These are phyloP conservation scores for Pachyseris speciosa DNA, from an alignment of 64 coral and sea anemone genomes.

Conservation along the genomic window DNA sequence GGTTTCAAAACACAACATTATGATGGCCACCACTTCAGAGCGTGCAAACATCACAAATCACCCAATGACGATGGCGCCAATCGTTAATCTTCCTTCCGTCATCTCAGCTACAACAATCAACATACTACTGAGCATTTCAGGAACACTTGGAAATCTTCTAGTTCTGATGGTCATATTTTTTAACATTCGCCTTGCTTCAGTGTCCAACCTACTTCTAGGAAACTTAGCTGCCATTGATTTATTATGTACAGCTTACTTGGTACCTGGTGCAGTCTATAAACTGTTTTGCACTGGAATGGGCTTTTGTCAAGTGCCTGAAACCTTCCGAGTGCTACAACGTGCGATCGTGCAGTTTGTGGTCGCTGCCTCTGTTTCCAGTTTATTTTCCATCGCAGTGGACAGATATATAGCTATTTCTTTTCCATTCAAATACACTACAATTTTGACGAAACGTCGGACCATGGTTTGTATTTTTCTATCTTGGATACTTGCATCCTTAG, in stretches of 20 bases:
- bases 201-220: conserved; percentile 20
- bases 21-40: not conserved
- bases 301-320: not conserved
- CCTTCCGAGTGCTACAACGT: not conserved
- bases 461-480: not conserved
- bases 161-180: conserved; percentile 1
- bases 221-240: conserved; percentile 22
- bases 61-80: not conserved
- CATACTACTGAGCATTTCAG: not conserved
- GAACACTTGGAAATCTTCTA: conserved; percentile 35
- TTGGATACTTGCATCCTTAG: not conserved
- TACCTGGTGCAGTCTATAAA: conserved; percentile 13
- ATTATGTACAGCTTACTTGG: not conserved
- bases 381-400: conserved; percentile 26
- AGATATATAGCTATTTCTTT: conserved; percentile 10
- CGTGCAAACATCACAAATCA: not conserved
- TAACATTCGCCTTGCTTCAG: conserved; percentile 12
- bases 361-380: conserved; percentile 6
- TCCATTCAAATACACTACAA: conserved; percentile 16
- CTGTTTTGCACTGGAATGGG: not conserved
- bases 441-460: not conserved
- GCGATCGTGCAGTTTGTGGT: conserved; percentile 13
- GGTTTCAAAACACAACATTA: not conserved
- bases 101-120: not conserved
- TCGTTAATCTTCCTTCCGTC: not conserved